Base-by-base conservation (phyloP, 2,888 invertebrate genomes). In the Augiades crinisus region DNA sequence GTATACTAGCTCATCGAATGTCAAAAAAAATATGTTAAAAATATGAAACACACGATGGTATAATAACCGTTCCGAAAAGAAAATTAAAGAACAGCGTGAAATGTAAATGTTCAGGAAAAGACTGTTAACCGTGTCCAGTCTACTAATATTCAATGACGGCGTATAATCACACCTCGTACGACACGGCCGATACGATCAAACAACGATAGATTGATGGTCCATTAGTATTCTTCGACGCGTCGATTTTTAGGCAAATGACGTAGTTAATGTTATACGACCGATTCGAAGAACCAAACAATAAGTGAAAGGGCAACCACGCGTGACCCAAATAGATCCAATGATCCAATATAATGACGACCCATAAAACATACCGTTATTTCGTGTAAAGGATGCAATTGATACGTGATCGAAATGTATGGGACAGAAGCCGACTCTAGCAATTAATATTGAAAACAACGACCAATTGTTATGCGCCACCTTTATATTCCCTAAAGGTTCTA, bases 361-460 rank as follows among this genome's bases (percentile, higher is more conserved):
- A 67, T 63, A 62, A 58, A 65, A 55, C 55, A 55, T 56, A 50
- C 68, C 69, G 69, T 68, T 70, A 70, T 58, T 61, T 60, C 65
- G 57, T 63, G 63, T 61, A 57, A 64, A 68, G 68, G 68, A 69
- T 67, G 64, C 63, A 56, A 59, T 55, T 58, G 50, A 58, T 57
- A 64, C 67, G 68, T 67, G 68, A 64, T 49, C 46, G 54, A 56
- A 58, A 52, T 57, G 30, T 10, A 14, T 34, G 53, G 49, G 27
- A 41, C 53, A 27, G 54, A 40, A 47, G 49, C 37, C 40, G 34
- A 14, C 22, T 30, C 52, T 57, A 52, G 47, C 54, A 55, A 61
- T 65, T 63, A 65, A 62, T 68, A 68, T 65, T 63, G 56, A 54
- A 60, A 57, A 55, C 58, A 61, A 50, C 54, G 59, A 59, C 51